Base-by-base conservation (phyloP, 2,888 invertebrate genomes). In the Polydesmus complanatus region DNA sequence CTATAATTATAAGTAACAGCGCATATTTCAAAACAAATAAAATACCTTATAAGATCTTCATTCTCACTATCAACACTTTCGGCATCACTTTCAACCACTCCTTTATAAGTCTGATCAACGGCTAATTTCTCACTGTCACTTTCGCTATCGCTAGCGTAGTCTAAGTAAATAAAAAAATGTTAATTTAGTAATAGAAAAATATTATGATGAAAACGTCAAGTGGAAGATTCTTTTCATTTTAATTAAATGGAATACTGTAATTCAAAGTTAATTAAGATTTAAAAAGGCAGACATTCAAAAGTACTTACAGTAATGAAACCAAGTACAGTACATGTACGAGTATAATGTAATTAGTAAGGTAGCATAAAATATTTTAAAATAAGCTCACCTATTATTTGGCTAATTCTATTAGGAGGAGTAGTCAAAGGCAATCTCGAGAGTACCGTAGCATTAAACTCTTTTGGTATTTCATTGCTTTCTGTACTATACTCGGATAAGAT, bases 1-100 rank as follows among this genome's bases (percentile, higher is more conserved):
- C 25, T 37, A 37, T 37, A n/a, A 26, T 47, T 55, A 49, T 27
- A 71, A 62, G 8, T 62, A 62, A 50, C 64, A 65, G 21, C 54
- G 48, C 47, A 65, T 64, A 3, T 19, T 51, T 23, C 14, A 37
- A 14, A 37, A 37, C 14, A 37, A 37, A 8, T 8, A 37, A 8
- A 8, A 37, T 78, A 86, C 86, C 85, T 86, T 58, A 87, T 76
- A 1, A 81, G 78, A 74, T 88, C 87, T 68, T 86, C 86, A 66
- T 83, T 80, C 64, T 85, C 83, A 52, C 84, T 85, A 71, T 86
- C 86, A 18, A 84, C 79, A 70, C 85, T 86, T 70, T 88, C 88
- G 68, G 84, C 81, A 70, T 88, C 87, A 14, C 86, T 86, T 63
- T 83, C 82, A 64, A 82, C 82, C 54, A 78, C 75, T 65, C 82